Conservation (phyloP, 2,113 vertebrate genomes). For the Nesoenas mayeri region DNA sequence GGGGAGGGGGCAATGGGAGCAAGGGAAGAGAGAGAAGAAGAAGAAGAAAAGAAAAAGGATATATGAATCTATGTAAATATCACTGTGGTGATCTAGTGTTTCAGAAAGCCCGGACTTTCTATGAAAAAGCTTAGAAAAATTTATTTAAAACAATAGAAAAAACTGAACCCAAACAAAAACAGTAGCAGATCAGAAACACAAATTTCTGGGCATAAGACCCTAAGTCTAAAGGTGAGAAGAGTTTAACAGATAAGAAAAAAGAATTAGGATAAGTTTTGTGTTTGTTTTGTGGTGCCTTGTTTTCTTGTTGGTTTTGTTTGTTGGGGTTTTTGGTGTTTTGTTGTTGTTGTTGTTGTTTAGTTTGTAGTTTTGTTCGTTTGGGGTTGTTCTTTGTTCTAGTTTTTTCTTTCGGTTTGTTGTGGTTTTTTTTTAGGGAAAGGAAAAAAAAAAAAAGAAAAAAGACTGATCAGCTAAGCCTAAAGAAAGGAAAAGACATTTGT, state of each 20-base stretch:
- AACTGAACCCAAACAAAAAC: background rate
- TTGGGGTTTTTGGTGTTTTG: too few relatives aligned
- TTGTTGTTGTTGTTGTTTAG: background rate
- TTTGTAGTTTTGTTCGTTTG: background rate
- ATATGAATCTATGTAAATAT: background rate
- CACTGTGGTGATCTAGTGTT: background rate
- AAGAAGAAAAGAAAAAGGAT: background rate
- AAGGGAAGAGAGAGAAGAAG: background rate
- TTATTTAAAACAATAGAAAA: background rate
- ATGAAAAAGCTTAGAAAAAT: background rate
- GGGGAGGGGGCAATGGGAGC: background rate
- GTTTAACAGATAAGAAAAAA: background rate
- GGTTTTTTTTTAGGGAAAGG: background rate
- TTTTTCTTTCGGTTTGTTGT: too few relatives aligned
- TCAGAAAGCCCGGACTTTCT: background rate
- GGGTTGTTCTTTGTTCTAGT: background rate
- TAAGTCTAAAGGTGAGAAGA: background rate
- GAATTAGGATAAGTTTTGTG: background rate
- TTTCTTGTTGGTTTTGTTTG: too few relatives aligned
- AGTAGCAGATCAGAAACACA: background rate
- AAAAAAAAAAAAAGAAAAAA: background rate
- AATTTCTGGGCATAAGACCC: background rate
- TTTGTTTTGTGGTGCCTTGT: too few relatives aligned
- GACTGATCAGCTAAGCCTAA: background rate
- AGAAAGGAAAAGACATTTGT: background rate